Conservation (phyloP, 2,888 invertebrate genomes). For the Orchestes rusci region DNA sequence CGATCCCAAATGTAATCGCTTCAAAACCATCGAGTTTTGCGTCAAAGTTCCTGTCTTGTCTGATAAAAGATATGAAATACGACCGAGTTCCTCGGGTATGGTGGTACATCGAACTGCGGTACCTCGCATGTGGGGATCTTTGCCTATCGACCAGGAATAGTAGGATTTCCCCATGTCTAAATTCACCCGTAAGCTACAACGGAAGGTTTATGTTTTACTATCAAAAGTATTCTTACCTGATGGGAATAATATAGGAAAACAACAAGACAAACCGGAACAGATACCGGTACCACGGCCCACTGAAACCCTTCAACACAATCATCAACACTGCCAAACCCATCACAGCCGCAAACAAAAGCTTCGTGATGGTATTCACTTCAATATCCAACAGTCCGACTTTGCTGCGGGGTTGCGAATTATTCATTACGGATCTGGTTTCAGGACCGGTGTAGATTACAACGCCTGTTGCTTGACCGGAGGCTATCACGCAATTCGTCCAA, state of each 20-base stretch:
- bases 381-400: slow-evolving; percentile 94
- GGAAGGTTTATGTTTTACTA: neutral
- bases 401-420: slow-evolving; percentile 91
- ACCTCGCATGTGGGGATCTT: slow-evolving; percentile 86
- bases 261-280: slow-evolving; percentile 93
- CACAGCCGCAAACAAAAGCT: slow-evolving; percentile 87
- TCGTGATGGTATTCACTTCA: slow-evolving; percentile 95
- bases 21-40: slow-evolving; percentile 98
- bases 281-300: slow-evolving; percentile 94
- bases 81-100: slow-evolving; percentile 95
- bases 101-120: slow-evolving; percentile 96
- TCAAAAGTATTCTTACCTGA: slow-evolving; percentile 51
- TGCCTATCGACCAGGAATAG: slow-evolving; percentile 94
- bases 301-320: slow-evolving; percentile 95
- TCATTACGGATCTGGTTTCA: slow-evolving; percentile 98
- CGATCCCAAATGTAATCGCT: slow-evolving; percentile 89
- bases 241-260: slow-evolving; percentile 99
- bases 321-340: slow-evolving; percentile 85
- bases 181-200: slow-evolving; percentile 85
- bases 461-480: slow-evolving; percentile 92
- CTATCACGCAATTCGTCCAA: slow-evolving; percentile 98
- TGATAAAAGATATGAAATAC: slow-evolving; percentile 92
- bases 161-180: slow-evolving; percentile 98
- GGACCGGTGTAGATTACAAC: slow-evolving; percentile 92
- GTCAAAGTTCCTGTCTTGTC: slow-evolving; percentile 99